Evolutionary conservation across 2,888 invertebrate species (phyloP).

Genomic region (Melinaea marsaeus): DNA sequence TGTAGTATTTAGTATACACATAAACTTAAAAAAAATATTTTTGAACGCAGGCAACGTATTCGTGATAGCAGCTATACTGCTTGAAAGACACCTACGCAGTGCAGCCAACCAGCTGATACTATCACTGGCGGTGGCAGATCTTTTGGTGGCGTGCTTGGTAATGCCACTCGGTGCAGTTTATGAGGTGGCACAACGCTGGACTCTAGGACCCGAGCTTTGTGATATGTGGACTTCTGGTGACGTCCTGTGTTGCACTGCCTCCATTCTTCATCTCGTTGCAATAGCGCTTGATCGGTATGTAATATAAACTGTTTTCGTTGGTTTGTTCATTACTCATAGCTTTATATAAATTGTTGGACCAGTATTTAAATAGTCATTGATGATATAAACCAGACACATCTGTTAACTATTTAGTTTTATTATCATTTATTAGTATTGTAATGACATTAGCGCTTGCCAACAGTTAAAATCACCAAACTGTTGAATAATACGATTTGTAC

Average conservation of each 20-base stretch:
- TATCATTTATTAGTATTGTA: constrained; percentile 1
- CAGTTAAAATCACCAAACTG: too few species aligned
- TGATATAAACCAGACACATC: background rate
- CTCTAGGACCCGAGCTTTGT: constrained; percentile 90
- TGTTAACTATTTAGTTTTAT: background rate
- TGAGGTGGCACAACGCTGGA: constrained; percentile 89
- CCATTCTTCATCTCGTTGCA: constrained; percentile 88
- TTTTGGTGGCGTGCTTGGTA: constrained; percentile 90
- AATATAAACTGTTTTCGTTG: constrained; percentile 24
- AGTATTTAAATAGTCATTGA: background rate
- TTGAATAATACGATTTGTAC: too few species aligned
- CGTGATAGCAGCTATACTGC: constrained; percentile 93
- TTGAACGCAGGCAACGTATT: constrained; percentile 89
- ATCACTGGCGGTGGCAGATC: constrained; percentile 93
- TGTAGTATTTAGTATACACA: too few species aligned
- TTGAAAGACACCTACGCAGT: constrained; percentile 91
- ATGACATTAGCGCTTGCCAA: too few species aligned
- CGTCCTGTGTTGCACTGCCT: constrained; percentile 92
- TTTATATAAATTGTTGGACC: background rate
- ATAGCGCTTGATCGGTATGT: constrained; percentile 88
- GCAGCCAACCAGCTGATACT: constrained; percentile 94
- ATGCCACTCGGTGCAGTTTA: constrained; percentile 88
- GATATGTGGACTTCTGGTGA: constrained; percentile 97
- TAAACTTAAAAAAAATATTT: too few species aligned
- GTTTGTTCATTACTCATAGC: constrained; percentile 2